Percentiles rank a stretch among this genome's conserved stretches.
These are phyloP conservation scores for Tolmerus cingulatus DNA, from an alignment of 2,888 invertebrate genomes.

Conservation along the genomic window DNA sequence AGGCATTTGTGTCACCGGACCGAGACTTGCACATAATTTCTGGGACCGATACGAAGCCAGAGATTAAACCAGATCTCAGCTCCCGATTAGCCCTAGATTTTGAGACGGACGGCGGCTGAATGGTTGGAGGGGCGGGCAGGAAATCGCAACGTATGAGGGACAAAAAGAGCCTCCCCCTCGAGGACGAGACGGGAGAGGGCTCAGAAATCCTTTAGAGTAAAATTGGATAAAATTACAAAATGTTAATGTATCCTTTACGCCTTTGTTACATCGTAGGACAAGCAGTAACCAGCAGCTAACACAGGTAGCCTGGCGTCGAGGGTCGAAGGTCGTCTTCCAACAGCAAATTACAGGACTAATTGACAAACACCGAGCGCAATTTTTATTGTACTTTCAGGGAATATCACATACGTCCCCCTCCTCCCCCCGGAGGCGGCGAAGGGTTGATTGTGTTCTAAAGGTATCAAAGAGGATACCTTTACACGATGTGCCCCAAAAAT, in stretches of 20 bases:
- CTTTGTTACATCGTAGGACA: slow-evolving; percentile 39
- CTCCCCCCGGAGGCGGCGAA: too few relatives aligned
- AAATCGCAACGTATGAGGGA: slow-evolving; percentile 35
- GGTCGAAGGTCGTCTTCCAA: slow-evolving; percentile 36
- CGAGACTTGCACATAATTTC: slow-evolving; percentile 37
- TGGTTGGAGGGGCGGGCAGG: not conserved
- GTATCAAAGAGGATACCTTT: slow-evolving; percentile 26
- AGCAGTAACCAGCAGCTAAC: slow-evolving; percentile 33
- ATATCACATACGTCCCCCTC: not conserved
- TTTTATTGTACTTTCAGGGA: slow-evolving; percentile 28
- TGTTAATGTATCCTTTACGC: slow-evolving; percentile 42
- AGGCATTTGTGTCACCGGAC: slow-evolving; percentile 38
- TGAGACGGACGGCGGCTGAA: slow-evolving; percentile 9
- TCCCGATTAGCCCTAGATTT: slow-evolving; percentile 18
- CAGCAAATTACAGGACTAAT: slow-evolving; percentile 42
- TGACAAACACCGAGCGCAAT: slow-evolving; percentile 35
- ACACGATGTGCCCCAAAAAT: slow-evolving; percentile 27
- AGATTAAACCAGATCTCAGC: slow-evolving; percentile 30
- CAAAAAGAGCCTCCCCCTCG: not conserved
- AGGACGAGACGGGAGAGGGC: not conserved
- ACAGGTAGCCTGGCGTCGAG: slow-evolving; percentile 12
- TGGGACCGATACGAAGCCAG: not conserved
- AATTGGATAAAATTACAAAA: slow-evolving; percentile 45
- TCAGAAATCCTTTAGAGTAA: slow-evolving; percentile 27
- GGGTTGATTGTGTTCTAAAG: not conserved